phyloP scores from a whole-genome alignment of 1,140 invertebrate genomes.

The Nautilus pompilius region DNA sequence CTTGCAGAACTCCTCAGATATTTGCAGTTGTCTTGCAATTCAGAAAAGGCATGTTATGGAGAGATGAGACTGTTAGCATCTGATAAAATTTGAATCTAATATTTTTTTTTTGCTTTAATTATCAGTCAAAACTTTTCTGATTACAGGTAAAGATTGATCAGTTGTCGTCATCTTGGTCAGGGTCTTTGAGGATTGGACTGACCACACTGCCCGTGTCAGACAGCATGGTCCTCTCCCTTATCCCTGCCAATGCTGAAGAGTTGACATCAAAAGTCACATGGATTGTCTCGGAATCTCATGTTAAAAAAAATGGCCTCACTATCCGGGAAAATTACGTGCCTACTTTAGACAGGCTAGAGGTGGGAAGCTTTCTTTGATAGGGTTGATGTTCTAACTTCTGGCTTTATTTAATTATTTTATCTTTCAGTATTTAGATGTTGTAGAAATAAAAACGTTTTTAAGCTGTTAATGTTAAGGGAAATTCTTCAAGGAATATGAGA shows the following conservation, averaged over 20 bases:
- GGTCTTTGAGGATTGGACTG: slow-evolving; percentile 73
- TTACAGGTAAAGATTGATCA: slow-evolving; percentile 70
- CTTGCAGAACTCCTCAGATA: too few species aligned
- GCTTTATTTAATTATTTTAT: background rate
- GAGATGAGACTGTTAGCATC: too few species aligned
- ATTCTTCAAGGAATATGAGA: too few species aligned
- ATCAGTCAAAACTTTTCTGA: too few species aligned
- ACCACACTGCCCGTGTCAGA: slow-evolving; percentile 68
- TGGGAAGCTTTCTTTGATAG: slow-evolving; percentile 13
- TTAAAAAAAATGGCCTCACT: slow-evolving; percentile 56
- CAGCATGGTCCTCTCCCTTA: slow-evolving; percentile 58
- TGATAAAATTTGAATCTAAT: too few species aligned
- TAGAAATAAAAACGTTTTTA: too few species aligned
- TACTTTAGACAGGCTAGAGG: slow-evolving; percentile 48
- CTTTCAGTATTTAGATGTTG: too few species aligned
- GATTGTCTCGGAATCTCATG: slow-evolving; percentile 54
- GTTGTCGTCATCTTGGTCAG: slow-evolving; percentile 67
- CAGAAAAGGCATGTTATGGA: too few species aligned
- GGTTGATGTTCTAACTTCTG: too few species aligned
- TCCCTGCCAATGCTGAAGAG: slow-evolving; percentile 60
- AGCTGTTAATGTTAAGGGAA: too few species aligned
- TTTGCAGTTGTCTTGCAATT: too few species aligned
- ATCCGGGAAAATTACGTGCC: slow-evolving; percentile 56
- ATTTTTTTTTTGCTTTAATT: too few species aligned
- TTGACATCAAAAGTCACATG: slow-evolving; percentile 55